Base-by-base conservation (phyloP, 2,113 vertebrate genomes). In the Regulus satrapa region DNA sequence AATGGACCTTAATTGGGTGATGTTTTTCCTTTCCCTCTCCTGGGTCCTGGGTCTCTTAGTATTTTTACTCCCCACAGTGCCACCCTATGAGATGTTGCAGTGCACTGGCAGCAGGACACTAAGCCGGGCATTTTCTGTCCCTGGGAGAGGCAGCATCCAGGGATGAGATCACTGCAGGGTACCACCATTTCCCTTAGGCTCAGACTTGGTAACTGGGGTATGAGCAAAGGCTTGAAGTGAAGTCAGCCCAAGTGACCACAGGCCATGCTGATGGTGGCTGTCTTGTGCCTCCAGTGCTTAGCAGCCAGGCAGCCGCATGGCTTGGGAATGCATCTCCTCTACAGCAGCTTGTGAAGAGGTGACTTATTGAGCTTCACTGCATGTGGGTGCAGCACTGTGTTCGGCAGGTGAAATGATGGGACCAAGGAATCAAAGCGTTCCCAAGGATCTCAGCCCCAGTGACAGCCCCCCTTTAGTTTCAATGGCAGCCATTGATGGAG, bases 341-440 rank as follows among this genome's bases (percentile, higher is more conserved):
- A 68, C 59, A 59, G 29, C 43, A 49, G 1, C 31, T 43, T 0
- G 0, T 26, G 58, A 72, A 67, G 67, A 55, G 21, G 13, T 48
- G 45, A 52, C 45, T 51, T 89, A 40, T 0, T 8, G 9, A 55
- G 36, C 36, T 73, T 68, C 34, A 64, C 28, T 6, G 4, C 34
- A 5, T 3, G 5, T 43, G 62, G 43, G 68, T 5, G 1, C 29
- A 64, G 36, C 24, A 28, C 43, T 54, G 11, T 51, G 49, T 62
- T 78, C 1, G 1, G 34, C 38, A 77, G 32, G 41, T 67, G 41
- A 82, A 72, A 46, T 29, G 15, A 29, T 5, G 3, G 26, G n/a
- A 8, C 45, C 2, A 3, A 2, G 8, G 41, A 67, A 36, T n/a
- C 0, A 0, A 17, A 43, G 43, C 5, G 5, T 64, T 79, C 54